Evolutionary conservation across 1,140 invertebrate species (phyloP), one percentile per base, ranked within the genome.

Genomic region (Aphelenchoides fujianensis): DNA sequence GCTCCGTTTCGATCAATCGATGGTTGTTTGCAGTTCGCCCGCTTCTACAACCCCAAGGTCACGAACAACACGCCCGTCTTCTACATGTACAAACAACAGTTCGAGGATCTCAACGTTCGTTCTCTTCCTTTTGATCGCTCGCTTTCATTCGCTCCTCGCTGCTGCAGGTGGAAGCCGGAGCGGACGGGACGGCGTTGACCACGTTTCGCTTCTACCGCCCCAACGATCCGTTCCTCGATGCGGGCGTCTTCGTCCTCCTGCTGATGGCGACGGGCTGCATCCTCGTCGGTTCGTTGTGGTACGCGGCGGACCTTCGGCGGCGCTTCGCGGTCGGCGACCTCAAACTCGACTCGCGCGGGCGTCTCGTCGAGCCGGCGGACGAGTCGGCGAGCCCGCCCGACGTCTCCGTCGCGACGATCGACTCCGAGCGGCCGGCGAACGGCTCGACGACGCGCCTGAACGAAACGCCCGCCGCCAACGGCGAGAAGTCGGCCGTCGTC

Each of bases 11-110:
- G n/a, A n/a, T n/a, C n/a, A n/a, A n/a, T n/a, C 16, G 5, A 2
- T 72, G n/a, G n/a, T n/a, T n/a, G n/a, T n/a, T n/a, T 80, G 59
- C 30, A 79, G 80, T 81, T 78, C 37, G 72, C 80, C 2, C 75
- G 79, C 3, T 82, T 82, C 59, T 82, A 71, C 73, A 80, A 81
- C 62, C 77, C 80, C 12, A 75, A 82, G 70, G 66, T 82, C 23
- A 76, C 70, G 30, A 63, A 35, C 41, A 30, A 52, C 5, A 32
- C 28, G 2, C 61, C 73, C 23, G 68, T 73, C 3, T 82, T 82
- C 54, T 82, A 73, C 54, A 69, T 80, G 5, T 82, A 82, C 66
- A 27, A 68, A 2, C 28, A 76, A 12, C 32, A 16, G 34, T 76
- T 81, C 63, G 34, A 66, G n/a, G 31, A 34, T 34, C 27, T 19